phyloP scores from a whole-genome alignment of 2,113 vertebrate species.

The Ageneiosus marmoratus region DNA sequence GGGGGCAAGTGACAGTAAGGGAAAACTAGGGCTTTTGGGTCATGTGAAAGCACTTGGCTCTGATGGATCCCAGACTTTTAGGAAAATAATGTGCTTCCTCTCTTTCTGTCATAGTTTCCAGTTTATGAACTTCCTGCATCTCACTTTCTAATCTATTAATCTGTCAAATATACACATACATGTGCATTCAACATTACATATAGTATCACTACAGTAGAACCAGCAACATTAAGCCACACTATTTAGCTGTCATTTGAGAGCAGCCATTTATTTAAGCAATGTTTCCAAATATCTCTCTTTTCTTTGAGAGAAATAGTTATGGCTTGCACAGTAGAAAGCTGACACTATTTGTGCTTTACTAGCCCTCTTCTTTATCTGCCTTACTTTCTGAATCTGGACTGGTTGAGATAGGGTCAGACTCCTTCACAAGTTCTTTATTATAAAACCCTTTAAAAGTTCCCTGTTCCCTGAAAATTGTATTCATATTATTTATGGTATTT shows the following conservation, averaged over 20 bases:
- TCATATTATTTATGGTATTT: not conserved
- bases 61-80: constrained; percentile 63
- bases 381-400: not conserved
- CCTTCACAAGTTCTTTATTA: not conserved
- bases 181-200: not conserved
- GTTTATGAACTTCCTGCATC: constrained; percentile 33
- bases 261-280: not conserved
- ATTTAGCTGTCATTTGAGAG: not conserved
- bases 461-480: not conserved
- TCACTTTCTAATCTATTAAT: constrained; percentile 48
- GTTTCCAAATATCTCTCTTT: not conserved
- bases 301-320: not conserved
- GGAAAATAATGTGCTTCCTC: constrained; percentile 69
- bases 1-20: constrained; percentile 43
- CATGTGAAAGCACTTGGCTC: constrained; percentile 70
- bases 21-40: constrained; percentile 56
- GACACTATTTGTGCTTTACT: not conserved
- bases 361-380: not conserved
- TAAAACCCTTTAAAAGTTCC: too few relatives aligned
- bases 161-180: constrained; percentile 40
- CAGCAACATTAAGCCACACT: not conserved
- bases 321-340: not conserved
- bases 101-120: constrained; percentile 48
- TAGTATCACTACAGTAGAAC: not conserved
- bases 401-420: not conserved